These are phyloP conservation scores for Lethenteron camtschaticum DNA, from an alignment of 2,113 vertebrate genomes.

Conservation along the genomic window DNA sequence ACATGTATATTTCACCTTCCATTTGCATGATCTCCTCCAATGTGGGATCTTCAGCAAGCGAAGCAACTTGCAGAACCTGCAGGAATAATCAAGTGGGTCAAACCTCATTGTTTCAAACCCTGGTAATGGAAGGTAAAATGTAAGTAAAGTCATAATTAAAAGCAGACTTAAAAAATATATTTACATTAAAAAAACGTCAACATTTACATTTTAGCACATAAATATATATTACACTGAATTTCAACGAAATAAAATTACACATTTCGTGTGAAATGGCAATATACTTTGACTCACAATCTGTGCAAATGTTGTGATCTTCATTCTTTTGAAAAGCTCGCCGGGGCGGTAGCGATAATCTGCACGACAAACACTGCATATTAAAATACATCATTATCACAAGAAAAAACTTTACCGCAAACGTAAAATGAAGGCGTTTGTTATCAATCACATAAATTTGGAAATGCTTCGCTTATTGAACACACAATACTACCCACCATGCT, in stretches of 20 bases:
- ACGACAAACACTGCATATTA: slow-evolving; percentile 10
- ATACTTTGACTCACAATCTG: slow-evolving; percentile 44
- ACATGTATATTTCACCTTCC: no score
- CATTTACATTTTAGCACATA: background rate
- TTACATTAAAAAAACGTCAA: background rate
- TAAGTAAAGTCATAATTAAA: background rate
- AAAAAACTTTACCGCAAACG: no score
- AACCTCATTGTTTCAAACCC: background rate
- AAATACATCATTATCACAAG: no score
- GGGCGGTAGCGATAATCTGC: slow-evolving; percentile 82
- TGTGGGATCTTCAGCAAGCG: no score
- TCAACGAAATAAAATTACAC: background rate
- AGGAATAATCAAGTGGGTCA: no score
- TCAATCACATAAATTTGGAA: no score
- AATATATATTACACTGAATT: background rate
- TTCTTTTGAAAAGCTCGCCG: slow-evolving; percentile 75
- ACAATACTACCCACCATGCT: no score
- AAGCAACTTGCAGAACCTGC: no score
- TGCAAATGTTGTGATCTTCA: slow-evolving; percentile 79
- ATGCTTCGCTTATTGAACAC: no score
- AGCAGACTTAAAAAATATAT: background rate
- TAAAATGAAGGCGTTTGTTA: no score
- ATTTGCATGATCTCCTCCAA: no score
- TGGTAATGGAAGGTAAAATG: background rate
- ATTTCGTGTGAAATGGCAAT: background rate